phyloP scores from a whole-genome alignment of 2,888 invertebrate genomes.

The Azorinus chamasolen region DNA sequence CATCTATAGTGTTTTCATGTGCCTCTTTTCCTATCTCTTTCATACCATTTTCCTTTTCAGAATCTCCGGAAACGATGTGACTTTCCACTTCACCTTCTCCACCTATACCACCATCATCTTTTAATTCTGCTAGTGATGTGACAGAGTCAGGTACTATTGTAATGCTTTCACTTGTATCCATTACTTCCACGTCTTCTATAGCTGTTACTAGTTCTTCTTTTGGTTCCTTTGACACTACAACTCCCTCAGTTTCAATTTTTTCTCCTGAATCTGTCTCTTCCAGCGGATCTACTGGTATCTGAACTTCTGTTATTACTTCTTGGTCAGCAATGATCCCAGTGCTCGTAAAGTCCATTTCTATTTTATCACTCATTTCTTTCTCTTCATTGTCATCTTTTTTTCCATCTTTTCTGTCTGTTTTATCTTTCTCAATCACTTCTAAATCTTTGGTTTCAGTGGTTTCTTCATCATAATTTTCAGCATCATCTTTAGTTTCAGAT shows the following conservation, averaged over 20 bases:
- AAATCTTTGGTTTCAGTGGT: background rate
- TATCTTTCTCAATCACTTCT: background rate
- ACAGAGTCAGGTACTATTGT: too few relatives aligned
- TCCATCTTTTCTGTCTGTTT: background rate
- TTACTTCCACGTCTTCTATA: background rate
- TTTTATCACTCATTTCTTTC: conserved; percentile 4
- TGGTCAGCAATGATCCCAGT: background rate
- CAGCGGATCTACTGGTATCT: background rate
- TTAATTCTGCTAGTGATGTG: too few relatives aligned
- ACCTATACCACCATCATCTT: too few relatives aligned
- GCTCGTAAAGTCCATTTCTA: background rate
- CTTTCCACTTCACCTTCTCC: too few relatives aligned
- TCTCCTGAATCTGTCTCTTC: conserved; percentile 1
- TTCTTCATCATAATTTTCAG: background rate
- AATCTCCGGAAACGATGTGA: too few relatives aligned
- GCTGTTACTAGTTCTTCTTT: background rate
- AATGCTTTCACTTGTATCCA: too few relatives aligned
- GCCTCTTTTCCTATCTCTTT: too few relatives aligned
- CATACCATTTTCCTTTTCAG: too few relatives aligned
- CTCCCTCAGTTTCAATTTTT: background rate
- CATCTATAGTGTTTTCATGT: too few relatives aligned
- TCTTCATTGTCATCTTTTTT: conserved; percentile 13
- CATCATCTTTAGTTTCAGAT: background rate
- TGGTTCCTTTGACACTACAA: background rate
- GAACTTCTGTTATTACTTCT: background rate